A percentile compares a stretch with the other conserved stretches of the same genome.
Evolutionary conservation across 1,140 invertebrate genomes (phyloP).

Genomic region (Bombus confusus): DNA sequence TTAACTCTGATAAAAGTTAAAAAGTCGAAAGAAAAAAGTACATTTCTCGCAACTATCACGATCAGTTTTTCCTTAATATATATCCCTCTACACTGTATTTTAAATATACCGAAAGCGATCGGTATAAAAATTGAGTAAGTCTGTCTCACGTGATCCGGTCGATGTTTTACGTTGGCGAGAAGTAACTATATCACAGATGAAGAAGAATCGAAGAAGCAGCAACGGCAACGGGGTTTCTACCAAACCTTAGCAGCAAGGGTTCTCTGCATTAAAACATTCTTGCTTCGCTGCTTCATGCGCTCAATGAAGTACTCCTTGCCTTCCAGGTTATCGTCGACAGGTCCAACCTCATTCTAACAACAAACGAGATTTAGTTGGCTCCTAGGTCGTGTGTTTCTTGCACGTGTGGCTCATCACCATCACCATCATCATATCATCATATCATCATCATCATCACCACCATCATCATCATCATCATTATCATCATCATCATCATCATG

Average conservation of each 20-base stretch:
- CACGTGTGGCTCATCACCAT: constrained; percentile 67
- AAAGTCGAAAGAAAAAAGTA: background rate
- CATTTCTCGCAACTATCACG: constrained; percentile 39
- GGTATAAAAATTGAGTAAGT: constrained; percentile 38
- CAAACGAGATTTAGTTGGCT: constrained; percentile 77
- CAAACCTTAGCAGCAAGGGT: constrained; percentile 78
- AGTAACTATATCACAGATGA: constrained; percentile 65
- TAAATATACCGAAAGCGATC: constrained; percentile 18
- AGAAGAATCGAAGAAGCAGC: constrained; percentile 59
- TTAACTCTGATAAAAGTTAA: background rate
- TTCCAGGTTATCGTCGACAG: constrained; percentile 69
- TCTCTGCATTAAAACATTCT: constrained; percentile 78
- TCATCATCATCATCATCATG: constrained; percentile 51
- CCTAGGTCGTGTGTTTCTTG: constrained; percentile 50
- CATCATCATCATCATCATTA: constrained; percentile 54
- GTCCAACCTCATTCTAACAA: constrained; percentile 73
- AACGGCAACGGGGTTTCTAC: constrained; percentile 61
- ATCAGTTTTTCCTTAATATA: background rate
- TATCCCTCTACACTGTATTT: background rate
- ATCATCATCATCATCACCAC: constrained; percentile 49
- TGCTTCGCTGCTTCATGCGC: constrained; percentile 79
- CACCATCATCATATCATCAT: constrained; percentile 55
- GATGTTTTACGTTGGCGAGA: constrained; percentile 46
- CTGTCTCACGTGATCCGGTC: constrained; percentile 40
- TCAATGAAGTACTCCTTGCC: constrained; percentile 78